These are phyloP conservation scores for Barypeithes pellucidus DNA, from an alignment of 2,888 invertebrate species.

Conservation along the genomic window DNA sequence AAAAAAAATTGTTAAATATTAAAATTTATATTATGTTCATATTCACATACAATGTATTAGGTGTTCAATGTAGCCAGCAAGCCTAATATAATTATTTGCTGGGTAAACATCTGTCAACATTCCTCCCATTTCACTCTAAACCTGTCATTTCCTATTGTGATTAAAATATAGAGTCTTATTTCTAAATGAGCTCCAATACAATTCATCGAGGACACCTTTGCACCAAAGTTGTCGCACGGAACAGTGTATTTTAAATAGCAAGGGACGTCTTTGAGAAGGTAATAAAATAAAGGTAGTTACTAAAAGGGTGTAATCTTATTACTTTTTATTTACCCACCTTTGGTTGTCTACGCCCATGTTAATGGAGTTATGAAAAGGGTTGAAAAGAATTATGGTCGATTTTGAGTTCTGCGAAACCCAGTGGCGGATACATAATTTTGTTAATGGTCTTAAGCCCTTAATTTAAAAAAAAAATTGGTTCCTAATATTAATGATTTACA, in stretches of 20 bases:
- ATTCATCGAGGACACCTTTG: slow-evolving; percentile 23
- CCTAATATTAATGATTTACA: too few species aligned
- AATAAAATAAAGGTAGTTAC: slow-evolving; percentile 47
- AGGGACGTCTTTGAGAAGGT: slow-evolving; percentile 31
- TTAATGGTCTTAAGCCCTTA: too few species aligned
- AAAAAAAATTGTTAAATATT: too few species aligned
- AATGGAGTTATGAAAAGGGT: slow-evolving; percentile 27
- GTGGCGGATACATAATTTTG: too few species aligned
- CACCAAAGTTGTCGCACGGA: slow-evolving; percentile 23
- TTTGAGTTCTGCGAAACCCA: neutral
- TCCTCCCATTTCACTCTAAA: slow-evolving; percentile 67
- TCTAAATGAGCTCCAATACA: slow-evolving; percentile 54
- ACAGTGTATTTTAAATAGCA: neutral
- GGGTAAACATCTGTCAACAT: slow-evolving; percentile 70
- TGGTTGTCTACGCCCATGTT: slow-evolving; percentile 39
- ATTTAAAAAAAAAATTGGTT: too few species aligned
- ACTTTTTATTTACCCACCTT: slow-evolving; percentile 43
- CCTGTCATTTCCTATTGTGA: slow-evolving; percentile 69
- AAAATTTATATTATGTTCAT: neutral
- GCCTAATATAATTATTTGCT: slow-evolving; percentile 64
- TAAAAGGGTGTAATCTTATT: slow-evolving; percentile 46
- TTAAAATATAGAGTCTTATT: slow-evolving; percentile 66
- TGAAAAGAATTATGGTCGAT: slow-evolving; percentile 27
- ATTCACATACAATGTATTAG: neutral
- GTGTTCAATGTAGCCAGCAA: slow-evolving; percentile 9